Evolutionary conservation across 2,888 invertebrate species (phyloP).

Genomic region (Nemapogon koenigi): DNA sequence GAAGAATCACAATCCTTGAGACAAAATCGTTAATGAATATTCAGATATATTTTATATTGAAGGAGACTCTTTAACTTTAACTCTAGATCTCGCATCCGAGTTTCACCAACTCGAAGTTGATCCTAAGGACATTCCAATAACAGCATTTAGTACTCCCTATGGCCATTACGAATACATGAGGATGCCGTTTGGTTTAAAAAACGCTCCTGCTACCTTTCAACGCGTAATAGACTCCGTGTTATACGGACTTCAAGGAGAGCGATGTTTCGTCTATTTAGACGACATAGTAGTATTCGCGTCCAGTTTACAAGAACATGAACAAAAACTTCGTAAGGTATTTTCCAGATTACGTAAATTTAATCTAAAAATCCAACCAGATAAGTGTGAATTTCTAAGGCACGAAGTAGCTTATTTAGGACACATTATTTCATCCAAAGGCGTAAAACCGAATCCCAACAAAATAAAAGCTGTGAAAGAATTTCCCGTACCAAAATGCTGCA

Average conservation of each 20-base stretch:
- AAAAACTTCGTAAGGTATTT: conserved; percentile 23
- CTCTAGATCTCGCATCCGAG: background rate
- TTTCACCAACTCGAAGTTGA: conserved; percentile 12
- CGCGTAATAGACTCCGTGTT: conserved; percentile 21
- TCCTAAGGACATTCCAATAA: conserved; percentile 20
- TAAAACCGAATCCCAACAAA: conserved; percentile 29
- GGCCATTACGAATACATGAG: conserved; percentile 22
- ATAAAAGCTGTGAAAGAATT: conserved; percentile 20
- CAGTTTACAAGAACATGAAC: conserved; percentile 23
- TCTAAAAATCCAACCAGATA: conserved; percentile 26
- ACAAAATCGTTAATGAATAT: too few species aligned
- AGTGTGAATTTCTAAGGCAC: conserved; percentile 26
- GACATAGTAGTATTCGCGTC: conserved; percentile 22
- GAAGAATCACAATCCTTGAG: too few species aligned
- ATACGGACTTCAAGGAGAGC: conserved; percentile 18
- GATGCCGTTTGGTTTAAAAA: conserved; percentile 24
- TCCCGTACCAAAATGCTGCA: conserved; percentile 22
- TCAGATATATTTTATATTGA: too few species aligned
- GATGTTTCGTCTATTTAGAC: conserved; percentile 23
- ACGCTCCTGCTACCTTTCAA: conserved; percentile 25
- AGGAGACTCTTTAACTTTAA: too few species aligned
- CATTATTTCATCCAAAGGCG: conserved; percentile 26
- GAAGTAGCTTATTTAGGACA: conserved; percentile 33
- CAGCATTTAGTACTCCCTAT: conserved; percentile 21
- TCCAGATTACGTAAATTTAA: conserved; percentile 18